A percentile compares a stretch with the other conserved stretches of the same genome.
phyloP scores from a whole-genome alignment of 1,140 invertebrate species.

The Helicoverpa armigera region DNA sequence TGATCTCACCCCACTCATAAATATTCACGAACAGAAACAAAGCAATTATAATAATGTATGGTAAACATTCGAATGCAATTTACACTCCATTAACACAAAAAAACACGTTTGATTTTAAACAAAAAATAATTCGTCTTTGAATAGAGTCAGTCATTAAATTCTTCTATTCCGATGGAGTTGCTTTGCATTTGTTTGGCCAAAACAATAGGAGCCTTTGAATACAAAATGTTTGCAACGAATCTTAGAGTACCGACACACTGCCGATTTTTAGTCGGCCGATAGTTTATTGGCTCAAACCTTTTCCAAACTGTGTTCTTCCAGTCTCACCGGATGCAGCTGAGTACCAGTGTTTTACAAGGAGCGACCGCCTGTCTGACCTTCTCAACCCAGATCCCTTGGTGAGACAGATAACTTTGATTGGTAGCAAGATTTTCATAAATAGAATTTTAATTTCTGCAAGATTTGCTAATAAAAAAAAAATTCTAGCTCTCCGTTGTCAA shows the following conservation, averaged over 20 bases:
- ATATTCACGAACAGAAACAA: conserved; percentile 26
- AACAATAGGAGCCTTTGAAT: conserved; percentile 34
- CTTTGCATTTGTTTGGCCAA: conserved; percentile 24
- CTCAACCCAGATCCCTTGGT: too few species aligned
- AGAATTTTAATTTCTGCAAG: too few species aligned
- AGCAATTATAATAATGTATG: conserved; percentile 36
- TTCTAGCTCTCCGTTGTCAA: too few species aligned
- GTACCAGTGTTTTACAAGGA: too few species aligned
- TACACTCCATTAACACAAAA: conserved; percentile 36
- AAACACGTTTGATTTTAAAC: conserved; percentile 14
- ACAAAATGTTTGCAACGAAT: conserved; percentile 23
- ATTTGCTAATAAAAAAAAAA: too few species aligned
- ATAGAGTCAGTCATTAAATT: conserved; percentile 21
- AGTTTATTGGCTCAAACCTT: too few species aligned
- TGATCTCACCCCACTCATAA: conserved; percentile 24
- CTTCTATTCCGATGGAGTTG: conserved; percentile 16
- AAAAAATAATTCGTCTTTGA: not conserved
- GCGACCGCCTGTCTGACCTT: too few species aligned
- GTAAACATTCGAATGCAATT: conserved; percentile 36
- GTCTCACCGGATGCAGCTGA: too few species aligned
- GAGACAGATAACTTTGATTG: too few species aligned
- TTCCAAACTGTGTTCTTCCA: too few species aligned
- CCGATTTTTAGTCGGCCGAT: too few species aligned
- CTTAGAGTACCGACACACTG: not conserved
- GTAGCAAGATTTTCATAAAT: too few species aligned